Conservation (phyloP, 1,140 invertebrate species). For the Phymastichus coffea region DNA sequence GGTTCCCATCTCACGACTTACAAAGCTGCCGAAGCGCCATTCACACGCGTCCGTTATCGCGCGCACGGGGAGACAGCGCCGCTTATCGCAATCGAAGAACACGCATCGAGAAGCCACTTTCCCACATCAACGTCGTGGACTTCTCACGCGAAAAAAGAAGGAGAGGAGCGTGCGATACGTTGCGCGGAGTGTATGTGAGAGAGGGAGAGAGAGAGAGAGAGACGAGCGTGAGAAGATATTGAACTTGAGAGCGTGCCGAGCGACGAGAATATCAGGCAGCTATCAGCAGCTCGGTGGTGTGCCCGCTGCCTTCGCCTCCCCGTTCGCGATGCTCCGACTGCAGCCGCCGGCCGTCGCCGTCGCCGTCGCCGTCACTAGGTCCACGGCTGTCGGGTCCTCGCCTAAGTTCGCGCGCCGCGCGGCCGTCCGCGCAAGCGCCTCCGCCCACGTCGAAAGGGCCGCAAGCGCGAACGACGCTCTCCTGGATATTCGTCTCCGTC, state of each 20-base stretch:
- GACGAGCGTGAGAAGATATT: conserved; percentile 46
- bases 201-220: too few species aligned
- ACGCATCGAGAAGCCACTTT: too few species aligned
- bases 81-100: too few species aligned
- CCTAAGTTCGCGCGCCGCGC: background rate
- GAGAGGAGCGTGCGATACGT: too few species aligned
- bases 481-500: background rate
- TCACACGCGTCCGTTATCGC: background rate
- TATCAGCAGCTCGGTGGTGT: conserved; percentile 27
- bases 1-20: too few species aligned
- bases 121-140: conserved; percentile 8
- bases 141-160: too few species aligned
- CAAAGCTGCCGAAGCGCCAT: too few species aligned
- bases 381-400: background rate
- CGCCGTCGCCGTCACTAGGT: background rate
- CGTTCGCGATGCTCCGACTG: background rate
- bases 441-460: too few species aligned
- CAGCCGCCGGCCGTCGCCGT: background rate
- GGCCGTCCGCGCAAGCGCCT: conserved; percentile 1
- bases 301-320: conserved; percentile 16
- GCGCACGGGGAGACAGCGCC: too few species aligned
- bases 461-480: too few species aligned
- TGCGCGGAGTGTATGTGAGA: too few species aligned
- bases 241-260: conserved; percentile 36
- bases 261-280: conserved; percentile 35